Percentiles rank a stretch among this genome's conserved stretches.
Evolutionary conservation across 37 sponge, comb jelly and placozoan species (phyloP).

Genomic region (Agelas oroides): DNA sequence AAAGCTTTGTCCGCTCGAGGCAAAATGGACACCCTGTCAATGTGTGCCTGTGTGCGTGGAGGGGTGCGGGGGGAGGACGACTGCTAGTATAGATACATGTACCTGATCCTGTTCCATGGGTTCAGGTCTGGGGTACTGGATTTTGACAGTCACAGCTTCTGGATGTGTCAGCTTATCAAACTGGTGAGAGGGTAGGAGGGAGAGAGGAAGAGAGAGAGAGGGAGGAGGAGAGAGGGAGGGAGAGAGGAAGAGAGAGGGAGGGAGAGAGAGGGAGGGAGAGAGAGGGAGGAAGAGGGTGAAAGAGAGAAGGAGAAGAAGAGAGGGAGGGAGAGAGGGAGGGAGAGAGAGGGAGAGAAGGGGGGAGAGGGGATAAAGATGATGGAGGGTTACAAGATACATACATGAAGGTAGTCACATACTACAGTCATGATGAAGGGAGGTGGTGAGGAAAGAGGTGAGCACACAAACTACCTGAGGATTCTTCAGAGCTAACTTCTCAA

Average conservation of each 20-base stretch:
- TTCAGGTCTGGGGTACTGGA: constrained; percentile 3
- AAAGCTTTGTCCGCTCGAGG: no score
- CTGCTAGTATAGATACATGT: no score
- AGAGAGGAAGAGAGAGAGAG: background rate
- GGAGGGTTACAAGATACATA: no score
- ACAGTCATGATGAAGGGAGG: no score
- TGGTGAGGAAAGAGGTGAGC: no score
- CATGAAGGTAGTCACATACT: no score
- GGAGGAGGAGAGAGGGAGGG: background rate
- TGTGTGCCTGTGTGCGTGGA: no score
- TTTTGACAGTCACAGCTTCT: constrained; percentile 35
- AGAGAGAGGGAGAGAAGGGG: background rate
- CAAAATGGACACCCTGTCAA: no score
- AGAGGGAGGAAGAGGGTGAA: background rate
- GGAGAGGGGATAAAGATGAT: no score
- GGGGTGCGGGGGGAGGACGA: no score
- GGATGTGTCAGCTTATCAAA: constrained; percentile 31
- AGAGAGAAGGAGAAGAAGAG: background rate
- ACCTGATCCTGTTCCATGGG: constrained; percentile 1
- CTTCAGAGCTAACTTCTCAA: constrained; percentile 77
- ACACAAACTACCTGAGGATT: constrained; percentile 82
- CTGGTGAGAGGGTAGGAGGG: background rate
- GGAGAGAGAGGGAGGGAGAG: background rate
- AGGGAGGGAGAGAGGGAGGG: background rate
- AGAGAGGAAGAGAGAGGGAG: background rate